Conservation (phyloP, 2,888 invertebrate genomes). For the Melinopterus prodromus region DNA sequence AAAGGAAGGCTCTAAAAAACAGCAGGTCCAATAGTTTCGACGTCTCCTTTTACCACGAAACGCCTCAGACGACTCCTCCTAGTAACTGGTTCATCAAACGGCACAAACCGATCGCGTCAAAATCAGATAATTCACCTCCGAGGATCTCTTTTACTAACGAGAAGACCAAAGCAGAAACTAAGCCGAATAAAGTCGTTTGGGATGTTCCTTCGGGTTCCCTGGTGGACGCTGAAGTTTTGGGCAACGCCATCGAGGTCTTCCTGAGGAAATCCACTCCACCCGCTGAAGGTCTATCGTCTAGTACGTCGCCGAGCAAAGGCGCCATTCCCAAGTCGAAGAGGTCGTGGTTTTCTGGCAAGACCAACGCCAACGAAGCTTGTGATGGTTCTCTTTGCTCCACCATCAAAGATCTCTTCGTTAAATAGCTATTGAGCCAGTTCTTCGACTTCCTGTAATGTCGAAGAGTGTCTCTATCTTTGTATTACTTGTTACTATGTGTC, state of each 20-base stretch:
- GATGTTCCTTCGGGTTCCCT: constrained; percentile 80
- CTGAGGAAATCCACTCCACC: constrained; percentile 69
- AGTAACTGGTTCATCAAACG: constrained; percentile 81
- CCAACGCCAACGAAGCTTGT: constrained; percentile 74
- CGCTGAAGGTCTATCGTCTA: constrained; percentile 46
- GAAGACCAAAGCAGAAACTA: constrained; percentile 49
- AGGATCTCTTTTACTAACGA: constrained; percentile 70
- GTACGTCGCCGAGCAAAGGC: constrained; percentile 52
- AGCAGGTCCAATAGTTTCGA: constrained; percentile 87
- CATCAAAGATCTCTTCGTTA: constrained; percentile 86
- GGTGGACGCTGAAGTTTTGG: constrained; percentile 81
- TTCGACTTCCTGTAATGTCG: constrained; percentile 34
- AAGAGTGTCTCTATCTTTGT: background rate
- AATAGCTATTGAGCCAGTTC: constrained; percentile 63
- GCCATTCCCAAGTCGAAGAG: constrained; percentile 55
- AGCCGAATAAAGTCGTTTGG: constrained; percentile 69
- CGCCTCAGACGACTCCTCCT: constrained; percentile 59
- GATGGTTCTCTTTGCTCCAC: constrained; percentile 85
- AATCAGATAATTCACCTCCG: constrained; percentile 59
- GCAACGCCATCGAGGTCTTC: constrained; percentile 86
- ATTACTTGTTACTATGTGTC: constrained; percentile 13
- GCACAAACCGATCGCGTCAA: constrained; percentile 77
- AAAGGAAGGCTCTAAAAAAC: constrained; percentile 68
- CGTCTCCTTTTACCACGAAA: constrained; percentile 73
- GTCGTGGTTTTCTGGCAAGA: constrained; percentile 69